These are phyloP conservation scores for Ptiloglossa arizonensis DNA, from an alignment of 1,140 invertebrate genomes.

Conservation along the genomic window DNA sequence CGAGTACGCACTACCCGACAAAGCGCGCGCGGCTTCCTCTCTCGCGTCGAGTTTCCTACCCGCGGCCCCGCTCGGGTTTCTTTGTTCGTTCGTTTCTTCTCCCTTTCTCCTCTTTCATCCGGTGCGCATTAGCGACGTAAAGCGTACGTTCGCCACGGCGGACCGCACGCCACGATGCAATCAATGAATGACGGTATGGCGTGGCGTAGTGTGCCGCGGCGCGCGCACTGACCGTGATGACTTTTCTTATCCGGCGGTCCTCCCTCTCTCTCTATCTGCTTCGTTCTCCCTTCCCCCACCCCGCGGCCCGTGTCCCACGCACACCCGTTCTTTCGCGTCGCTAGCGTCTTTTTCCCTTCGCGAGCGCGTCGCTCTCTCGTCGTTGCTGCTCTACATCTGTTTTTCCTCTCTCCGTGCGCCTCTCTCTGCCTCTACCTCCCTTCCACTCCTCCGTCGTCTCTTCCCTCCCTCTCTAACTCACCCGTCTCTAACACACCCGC, in stretches of 20 bases:
- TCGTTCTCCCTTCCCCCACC: too few species aligned
- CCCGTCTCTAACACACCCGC: neutral
- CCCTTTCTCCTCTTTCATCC: slow-evolving; percentile 46
- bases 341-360: slow-evolving; percentile 5
- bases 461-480: too few species aligned
- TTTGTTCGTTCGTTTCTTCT: slow-evolving; percentile 27
- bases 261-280: too few species aligned
- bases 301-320: too few species aligned
- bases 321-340: slow-evolving; percentile 21
- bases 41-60: slow-evolving; percentile 15
- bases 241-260: slow-evolving; percentile 71
- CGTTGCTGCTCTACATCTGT: slow-evolving; percentile 15
- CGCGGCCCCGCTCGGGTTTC: slow-evolving; percentile 15
- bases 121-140: slow-evolving; percentile 57
- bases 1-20: slow-evolving; percentile 1
- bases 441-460: too few species aligned
- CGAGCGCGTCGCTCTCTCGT: neutral
- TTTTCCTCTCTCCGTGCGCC: neutral
- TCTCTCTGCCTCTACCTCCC: neutral
- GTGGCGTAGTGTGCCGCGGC: slow-evolving; percentile 58
- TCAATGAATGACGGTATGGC: slow-evolving; percentile 75
- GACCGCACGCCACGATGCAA: slow-evolving; percentile 66
- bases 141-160: slow-evolving; percentile 60
- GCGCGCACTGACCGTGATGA: slow-evolving; percentile 75
- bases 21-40: slow-evolving; percentile 34